Evolutionary conservation across 2,888 invertebrate species (phyloP), one percentile per base, ranked within the genome.

Genomic region (Agriopis aurantiaria): DNA sequence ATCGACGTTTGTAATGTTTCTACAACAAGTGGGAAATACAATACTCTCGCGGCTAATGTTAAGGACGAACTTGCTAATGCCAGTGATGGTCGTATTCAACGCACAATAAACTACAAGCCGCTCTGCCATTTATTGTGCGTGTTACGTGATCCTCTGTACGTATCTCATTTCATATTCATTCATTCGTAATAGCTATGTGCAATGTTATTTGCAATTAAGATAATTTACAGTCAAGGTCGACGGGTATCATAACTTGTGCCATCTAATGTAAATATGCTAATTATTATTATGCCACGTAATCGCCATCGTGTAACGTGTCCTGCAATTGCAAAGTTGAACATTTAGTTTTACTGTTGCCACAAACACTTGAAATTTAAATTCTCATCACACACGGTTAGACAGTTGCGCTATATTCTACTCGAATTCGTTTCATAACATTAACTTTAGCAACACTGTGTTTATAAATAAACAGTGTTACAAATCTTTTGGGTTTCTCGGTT

Each of bases 351-450:
- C 8, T n/a, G 58, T 64, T 66, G 52, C 62, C 10, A 59, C 57
- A 71, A 71, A 41, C 51, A 56, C 23, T 33, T 17, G 33, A 55
- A 45, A 49, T 63, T 68, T 46, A 48, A 68, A 71, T 71, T 71
- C 65, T 58, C 68, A 65, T 68, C 65, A 58, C 61, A 61, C 71
- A 40, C 58, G 8, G 57, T 45, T 51, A 17, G 51, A 58, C 65
- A 62, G 62, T 81, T 74, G 75, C 75, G 73, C 72, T 79, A 49
- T 51, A 53, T 45, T 70, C 72, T 75, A 75, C 71, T 68, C 69
- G 68, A 49, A 75, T 48, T 77, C 71, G 65, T 83, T 83, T 84
- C 82, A 80, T 80, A 82, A 83, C 76, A 78, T 80, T n/a, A 57
- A 33, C 57, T 59, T 55, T 48, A 46, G 40, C 23, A 67, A 55